These are phyloP conservation scores for Papilio demoleus DNA, from an alignment of 2,888 invertebrate species.

Conservation along the genomic window DNA sequence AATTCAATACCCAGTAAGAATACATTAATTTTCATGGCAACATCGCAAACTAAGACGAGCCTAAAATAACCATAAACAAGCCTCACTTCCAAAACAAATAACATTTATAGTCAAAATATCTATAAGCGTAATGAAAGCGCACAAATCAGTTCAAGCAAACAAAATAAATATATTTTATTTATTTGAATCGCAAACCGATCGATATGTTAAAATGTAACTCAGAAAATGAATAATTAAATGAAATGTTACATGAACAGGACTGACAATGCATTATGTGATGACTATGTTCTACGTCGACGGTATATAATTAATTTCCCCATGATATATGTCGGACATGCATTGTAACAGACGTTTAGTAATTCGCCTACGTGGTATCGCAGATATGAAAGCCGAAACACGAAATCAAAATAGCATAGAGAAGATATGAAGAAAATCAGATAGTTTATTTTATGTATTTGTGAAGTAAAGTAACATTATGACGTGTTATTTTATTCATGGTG, in stretches of 20 bases:
- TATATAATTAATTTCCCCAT: slow-evolving; percentile 8
- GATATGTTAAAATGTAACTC: not conserved
- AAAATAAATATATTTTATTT: not conserved
- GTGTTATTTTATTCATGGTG: not conserved
- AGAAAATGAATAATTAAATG: not conserved
- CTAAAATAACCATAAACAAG: slow-evolving; percentile 9
- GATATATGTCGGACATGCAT: slow-evolving; percentile 29
- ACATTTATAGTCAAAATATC: not conserved
- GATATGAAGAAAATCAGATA: slow-evolving; percentile 14
- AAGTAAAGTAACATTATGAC: not conserved
- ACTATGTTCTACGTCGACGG: not conserved
- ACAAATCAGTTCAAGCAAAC: not conserved
- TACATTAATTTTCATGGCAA: not conserved
- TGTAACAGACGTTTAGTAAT: slow-evolving; percentile 7
- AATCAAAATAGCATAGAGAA: slow-evolving; percentile 9
- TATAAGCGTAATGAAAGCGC: slow-evolving; percentile 1
- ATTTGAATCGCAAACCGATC: not conserved
- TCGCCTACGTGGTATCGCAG: not conserved
- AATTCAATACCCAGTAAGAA: not conserved
- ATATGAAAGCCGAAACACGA: slow-evolving; percentile 23
- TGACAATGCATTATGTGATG: not conserved
- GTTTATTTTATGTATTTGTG: slow-evolving; percentile 15
- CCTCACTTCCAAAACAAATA: slow-evolving; percentile 9
- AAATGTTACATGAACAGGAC: slow-evolving; percentile 4
- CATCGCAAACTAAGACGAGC: slow-evolving; percentile 7